Evolutionary conservation across 2,797 vertebrate genomes (phyloP), one percentile per base, ranked within the genome.

Genomic region (Thalassophryne amazonica): DNA sequence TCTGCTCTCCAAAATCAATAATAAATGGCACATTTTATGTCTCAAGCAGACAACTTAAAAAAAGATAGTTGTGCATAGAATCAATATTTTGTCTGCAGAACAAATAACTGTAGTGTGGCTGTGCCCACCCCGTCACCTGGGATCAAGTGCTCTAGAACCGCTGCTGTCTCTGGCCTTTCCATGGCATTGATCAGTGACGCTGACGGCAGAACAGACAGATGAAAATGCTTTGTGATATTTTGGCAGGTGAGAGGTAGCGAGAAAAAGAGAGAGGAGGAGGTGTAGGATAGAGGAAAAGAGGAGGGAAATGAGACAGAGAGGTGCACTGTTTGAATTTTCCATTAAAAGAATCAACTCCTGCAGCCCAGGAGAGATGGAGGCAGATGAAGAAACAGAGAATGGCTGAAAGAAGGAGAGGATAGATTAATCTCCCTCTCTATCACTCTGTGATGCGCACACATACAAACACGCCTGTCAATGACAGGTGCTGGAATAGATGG

Each of bases 121-220:
- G n/a, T n/a, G n/a, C 24, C 8, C 5, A 5, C 19, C 20, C 14
- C 19, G 24, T 15, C 28, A 28, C 20, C 12, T 14, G 12, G 16
- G n/a, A n/a, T 19, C 20, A 20, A 19, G n/a, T 35, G 24, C 29
- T 3, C 19, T 25, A 32, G 20, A 33, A 14, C 24, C 8, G 14
- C 1, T 14, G 6, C 33, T 27, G 49, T 42, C 70, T 51, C 6
- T 92, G 91, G 89, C 91, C 90, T 94, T 93, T 93, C 73, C 74
- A 57, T 61, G 28, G 35, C 86, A 91, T 92, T 88, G 92, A 95
- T 95, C 91, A 91, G 81, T 63, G 80, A 85, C 81, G 88, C 60
- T 38, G 66, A 69, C 86, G 73, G 73, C 63, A 77, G 85, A 80
- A 86, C 76, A 79, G 78, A 76, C 75, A 77, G 55, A 64, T 60